Percentiles rank a stretch among this genome's conserved stretches.
Conservation (phyloP, 1,140 invertebrate genomes). For the Bombus pascuorum region DNA sequence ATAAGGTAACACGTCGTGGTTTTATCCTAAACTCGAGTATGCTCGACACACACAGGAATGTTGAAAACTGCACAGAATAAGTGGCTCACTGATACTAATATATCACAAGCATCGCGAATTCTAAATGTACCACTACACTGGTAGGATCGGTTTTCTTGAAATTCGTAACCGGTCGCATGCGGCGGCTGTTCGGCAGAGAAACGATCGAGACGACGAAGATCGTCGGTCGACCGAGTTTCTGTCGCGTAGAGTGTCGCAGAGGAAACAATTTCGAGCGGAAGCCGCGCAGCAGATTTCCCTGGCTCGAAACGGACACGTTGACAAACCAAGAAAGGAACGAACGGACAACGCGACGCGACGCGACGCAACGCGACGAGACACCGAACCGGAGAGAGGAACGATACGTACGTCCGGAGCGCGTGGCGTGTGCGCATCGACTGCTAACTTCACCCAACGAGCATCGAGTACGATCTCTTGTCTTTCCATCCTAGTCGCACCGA, state of each 20-base stretch:
- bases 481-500: constrained; percentile 37
- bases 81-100: not conserved
- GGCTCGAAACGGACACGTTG: constrained; percentile 58
- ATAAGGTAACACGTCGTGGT: not conserved
- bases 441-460: constrained; percentile 76
- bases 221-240: constrained; percentile 7
- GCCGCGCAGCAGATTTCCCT: constrained; percentile 53
- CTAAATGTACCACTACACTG: not conserved
- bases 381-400: constrained; percentile 35
- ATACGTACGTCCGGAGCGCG: constrained; percentile 75
- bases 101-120: not conserved
- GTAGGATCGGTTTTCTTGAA: not conserved
- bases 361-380: not conserved
- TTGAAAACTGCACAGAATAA: no score
- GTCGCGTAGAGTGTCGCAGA: not conserved
- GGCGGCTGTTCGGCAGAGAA: not conserved
- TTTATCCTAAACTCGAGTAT: not conserved
- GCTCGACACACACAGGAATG: not conserved
- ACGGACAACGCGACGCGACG: constrained; percentile 18
- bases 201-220: not conserved
- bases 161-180: not conserved
- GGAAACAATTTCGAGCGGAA: constrained; percentile 54
- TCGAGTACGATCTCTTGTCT: constrained; percentile 60
- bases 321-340: constrained; percentile 27
- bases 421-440: constrained; percentile 81